These are phyloP conservation scores for Machimus atricapillus DNA, from an alignment of 2,888 invertebrate genomes.

Conservation along the genomic window DNA sequence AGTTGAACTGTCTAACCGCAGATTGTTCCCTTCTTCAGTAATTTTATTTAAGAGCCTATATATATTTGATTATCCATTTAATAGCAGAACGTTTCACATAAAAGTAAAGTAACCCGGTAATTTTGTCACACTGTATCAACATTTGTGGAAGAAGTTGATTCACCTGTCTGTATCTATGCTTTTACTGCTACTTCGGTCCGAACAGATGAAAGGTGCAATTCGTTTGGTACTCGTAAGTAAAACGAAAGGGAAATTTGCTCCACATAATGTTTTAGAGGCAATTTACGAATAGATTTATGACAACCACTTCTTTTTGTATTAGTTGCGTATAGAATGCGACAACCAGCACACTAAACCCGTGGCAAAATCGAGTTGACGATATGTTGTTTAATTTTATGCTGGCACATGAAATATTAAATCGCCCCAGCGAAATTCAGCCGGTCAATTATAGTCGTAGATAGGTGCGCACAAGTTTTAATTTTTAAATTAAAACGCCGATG, in stretches of 20 bases:
- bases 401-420: neutral
- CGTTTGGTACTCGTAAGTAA: neutral
- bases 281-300: neutral
- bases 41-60: neutral
- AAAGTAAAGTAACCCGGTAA: neutral
- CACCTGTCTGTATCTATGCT: neutral
- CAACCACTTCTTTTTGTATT: neutral
- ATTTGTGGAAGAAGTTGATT: neutral
- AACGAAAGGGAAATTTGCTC: neutral
- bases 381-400: neutral
- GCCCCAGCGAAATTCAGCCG: neutral
- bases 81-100: neutral
- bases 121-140: neutral
- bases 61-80: neutral
- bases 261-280: neutral
- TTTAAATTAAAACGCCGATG: neutral
- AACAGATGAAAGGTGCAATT: neutral
- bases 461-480: neutral
- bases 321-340: neutral
- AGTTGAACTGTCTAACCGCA: neutral
- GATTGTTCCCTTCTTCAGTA: neutral
- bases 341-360: neutral
- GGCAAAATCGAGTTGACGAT: neutral
- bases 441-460: neutral
- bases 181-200: neutral